Conservation (phyloP, 2,113 vertebrate genomes). For the Blennius ocellaris region DNA sequence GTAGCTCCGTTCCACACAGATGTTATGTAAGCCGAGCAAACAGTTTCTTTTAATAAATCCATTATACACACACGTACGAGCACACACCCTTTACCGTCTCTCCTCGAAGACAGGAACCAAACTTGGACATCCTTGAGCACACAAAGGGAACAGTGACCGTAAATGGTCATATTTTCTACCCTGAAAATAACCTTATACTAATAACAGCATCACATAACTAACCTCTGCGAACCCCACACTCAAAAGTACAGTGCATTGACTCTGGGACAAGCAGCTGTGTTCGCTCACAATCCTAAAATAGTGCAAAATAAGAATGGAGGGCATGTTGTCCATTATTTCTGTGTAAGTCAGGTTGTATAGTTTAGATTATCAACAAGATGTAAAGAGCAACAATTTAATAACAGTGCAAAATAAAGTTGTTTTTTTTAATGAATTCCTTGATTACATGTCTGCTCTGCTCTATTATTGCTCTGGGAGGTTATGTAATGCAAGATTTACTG, state of each 20-base stretch:
- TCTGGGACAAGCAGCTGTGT: not conserved
- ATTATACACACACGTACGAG: not conserved
- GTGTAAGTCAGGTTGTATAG: not conserved
- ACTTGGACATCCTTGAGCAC: not conserved
- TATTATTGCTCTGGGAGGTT: not conserved
- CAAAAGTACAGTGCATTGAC: not conserved
- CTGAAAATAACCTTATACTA: not conserved
- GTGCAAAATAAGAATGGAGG: constrained; percentile 4
- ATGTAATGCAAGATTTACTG: not conserved
- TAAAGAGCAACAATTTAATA: not conserved
- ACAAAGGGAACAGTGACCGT: not conserved
- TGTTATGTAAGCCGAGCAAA: too few species aligned
- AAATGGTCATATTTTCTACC: not conserved
- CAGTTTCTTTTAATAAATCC: not conserved
- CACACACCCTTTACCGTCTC: not conserved
- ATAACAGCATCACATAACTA: not conserved
- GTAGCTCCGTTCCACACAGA: not conserved
- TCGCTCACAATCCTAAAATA: not conserved
- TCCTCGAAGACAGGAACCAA: not conserved
- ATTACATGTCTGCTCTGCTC: not conserved
- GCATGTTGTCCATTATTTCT: not conserved
- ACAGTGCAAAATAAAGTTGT: too few species aligned
- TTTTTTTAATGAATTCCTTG: not conserved
- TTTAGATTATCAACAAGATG: not conserved
- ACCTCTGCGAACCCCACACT: not conserved